Evolutionary conservation across 2,797 vertebrate genomes (phyloP), one percentile per base, ranked within the genome.

Genomic region (Sebastes iracundus): DNA sequence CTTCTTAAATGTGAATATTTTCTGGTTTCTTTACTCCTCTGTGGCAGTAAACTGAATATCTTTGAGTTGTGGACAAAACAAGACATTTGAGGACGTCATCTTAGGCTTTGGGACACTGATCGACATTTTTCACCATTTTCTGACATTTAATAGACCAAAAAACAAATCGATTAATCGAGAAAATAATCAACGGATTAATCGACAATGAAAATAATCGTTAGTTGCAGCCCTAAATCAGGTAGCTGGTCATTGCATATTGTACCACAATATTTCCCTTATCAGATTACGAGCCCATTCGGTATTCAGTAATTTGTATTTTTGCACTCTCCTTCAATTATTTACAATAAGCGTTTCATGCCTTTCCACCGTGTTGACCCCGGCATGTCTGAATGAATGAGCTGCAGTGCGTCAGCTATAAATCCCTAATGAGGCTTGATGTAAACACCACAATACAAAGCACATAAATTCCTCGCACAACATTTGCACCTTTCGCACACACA

Each of bases 381-480:
- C 63, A 72, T 87, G 46, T 88, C 74, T 82, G 81, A 85, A 66
- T 82, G 88, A 92, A 88, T 81, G 79, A 85, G 82, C 86, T 87
- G 88, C 87, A 86, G 84, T 85, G 77, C 73, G 28, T 90, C 76
- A 85, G 88, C 88, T 64, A 75, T 91, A 89, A 86, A 91, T 92
- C 85, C 92, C 85, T 90, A 92, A 93, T 90, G 89, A 92, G 89
- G 83, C 86, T 89, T 86, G 80, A 91, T 91, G 88, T 92, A 93
- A 92, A 93, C 84, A 89, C 77, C 68, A 87, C 81, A 82, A 83
- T 76, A 70, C 76, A 90, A 90, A 90, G 75, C 75, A 79, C 77
- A 88, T 84, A 81, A 72, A 89, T 83, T 84, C 80, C 80, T 78
- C 30, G 70, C 42, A 68, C 80, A 79, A 88, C 81, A 77, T 86